These are phyloP conservation scores for Boleophthalmus pectinirostris DNA, from an alignment of 2,113 vertebrate genomes.

Conservation along the genomic window DNA sequence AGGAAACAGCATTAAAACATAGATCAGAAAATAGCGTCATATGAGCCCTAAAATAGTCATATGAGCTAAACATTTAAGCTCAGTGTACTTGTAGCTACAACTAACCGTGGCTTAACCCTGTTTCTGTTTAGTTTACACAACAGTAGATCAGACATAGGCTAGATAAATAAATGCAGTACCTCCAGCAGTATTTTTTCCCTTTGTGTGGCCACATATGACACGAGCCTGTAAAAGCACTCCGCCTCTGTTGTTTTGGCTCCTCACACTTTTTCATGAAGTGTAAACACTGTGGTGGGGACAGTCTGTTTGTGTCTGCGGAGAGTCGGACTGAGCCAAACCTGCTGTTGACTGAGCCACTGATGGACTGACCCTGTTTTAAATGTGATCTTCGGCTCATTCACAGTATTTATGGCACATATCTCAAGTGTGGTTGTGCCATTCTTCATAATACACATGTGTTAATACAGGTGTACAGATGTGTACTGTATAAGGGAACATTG, in stretches of 20 bases:
- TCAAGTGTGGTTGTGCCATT: not conserved
- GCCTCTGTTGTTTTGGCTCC: constrained; percentile 9
- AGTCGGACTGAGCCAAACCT: constrained; percentile 2
- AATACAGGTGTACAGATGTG: too few species aligned
- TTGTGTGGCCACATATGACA: constrained; percentile 27
- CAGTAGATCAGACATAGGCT: not conserved
- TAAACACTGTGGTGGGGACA: constrained; percentile 7
- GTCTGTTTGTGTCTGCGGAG: constrained; percentile 14
- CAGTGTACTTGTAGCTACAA: not conserved
- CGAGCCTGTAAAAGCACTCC: not conserved
- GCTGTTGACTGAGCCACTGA: not conserved
- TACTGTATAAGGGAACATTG: not conserved
- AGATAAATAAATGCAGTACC: not conserved
- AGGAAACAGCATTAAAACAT: too few species aligned
- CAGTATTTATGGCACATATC: not conserved
- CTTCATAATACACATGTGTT: not conserved
- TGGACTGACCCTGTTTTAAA: not conserved
- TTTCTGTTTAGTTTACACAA: not conserved
- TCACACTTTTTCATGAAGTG: constrained; percentile 13
- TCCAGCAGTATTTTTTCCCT: not conserved
- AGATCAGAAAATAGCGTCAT: too few species aligned
- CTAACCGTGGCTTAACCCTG: not conserved
- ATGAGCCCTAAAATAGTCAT: too few species aligned
- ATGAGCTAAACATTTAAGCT: too few species aligned
- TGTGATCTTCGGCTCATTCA: not conserved